These are phyloP conservation scores for Apodemia duryi DNA, from an alignment of 2,888 invertebrate genomes.

Conservation along the genomic window DNA sequence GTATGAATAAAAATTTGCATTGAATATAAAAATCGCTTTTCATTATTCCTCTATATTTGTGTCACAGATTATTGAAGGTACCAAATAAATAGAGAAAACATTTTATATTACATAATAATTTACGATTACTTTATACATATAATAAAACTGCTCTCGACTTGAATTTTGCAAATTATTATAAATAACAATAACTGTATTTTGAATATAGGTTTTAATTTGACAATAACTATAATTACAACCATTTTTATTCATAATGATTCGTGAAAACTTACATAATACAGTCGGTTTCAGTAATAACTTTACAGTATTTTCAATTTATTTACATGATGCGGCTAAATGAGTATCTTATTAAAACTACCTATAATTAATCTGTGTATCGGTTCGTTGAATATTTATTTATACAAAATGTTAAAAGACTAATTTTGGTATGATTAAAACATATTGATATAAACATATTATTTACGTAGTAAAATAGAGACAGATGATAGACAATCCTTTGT, in stretches of 20 bases:
- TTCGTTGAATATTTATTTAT: too few species aligned
- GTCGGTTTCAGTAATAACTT: neutral
- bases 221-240: neutral
- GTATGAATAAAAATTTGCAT: slow-evolving; percentile 72
- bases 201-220: neutral
- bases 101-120: slow-evolving; percentile 67
- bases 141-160: slow-evolving; percentile 4
- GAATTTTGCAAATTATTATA: neutral
- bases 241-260: neutral
- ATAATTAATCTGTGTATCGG: too few species aligned
- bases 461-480: too few species aligned
- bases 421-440: too few species aligned
- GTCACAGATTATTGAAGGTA: slow-evolving; percentile 6
- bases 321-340: too few species aligned
- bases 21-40: slow-evolving; percentile 57
- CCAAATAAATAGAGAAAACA: slow-evolving; percentile 41
- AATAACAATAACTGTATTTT: neutral
- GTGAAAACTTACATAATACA: neutral
- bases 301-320: neutral
- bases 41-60: slow-evolving; percentile 37
- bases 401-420: too few species aligned
- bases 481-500: too few species aligned
- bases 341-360: too few species aligned
- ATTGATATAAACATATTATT: too few species aligned
- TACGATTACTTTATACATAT: slow-evolving; percentile 54